Conservation (phyloP, 2,797 vertebrate genomes). For the Bradypodion ventrale region DNA sequence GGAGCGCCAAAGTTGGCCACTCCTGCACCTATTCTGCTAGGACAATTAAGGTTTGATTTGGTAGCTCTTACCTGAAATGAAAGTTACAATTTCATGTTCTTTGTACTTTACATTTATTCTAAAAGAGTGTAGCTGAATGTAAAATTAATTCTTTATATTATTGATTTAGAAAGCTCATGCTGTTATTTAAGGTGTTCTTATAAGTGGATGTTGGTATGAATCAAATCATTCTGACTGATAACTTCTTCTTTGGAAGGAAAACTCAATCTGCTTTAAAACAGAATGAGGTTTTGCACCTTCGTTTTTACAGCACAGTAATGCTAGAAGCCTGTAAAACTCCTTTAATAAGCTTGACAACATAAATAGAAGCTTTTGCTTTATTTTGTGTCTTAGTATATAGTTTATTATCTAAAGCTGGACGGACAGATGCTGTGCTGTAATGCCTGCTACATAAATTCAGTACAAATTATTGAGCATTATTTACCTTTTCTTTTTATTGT, state of each 20-base stretch:
- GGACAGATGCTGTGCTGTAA: neutral
- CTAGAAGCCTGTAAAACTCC: too few relatives aligned
- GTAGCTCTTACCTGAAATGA: too few relatives aligned
- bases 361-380: neutral
- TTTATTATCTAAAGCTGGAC: neutral
- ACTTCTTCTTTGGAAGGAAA: conserved; percentile 50
- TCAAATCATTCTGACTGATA: conserved; percentile 20
- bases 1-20: too few relatives aligned
- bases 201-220: conserved; percentile 20
- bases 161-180: conserved; percentile 43
- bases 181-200: conserved; percentile 48
- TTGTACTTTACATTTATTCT: conserved; percentile 49
- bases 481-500: accelerated
- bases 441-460: neutral
- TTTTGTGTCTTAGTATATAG: neutral
- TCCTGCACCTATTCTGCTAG: conserved; percentile 41
- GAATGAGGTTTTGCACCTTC: accelerated
- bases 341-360: neutral
- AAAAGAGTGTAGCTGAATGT: conserved; percentile 59
- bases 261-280: conserved; percentile 1
- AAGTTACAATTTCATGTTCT: conserved; percentile 52
- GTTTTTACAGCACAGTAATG: neutral
- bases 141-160: conserved; percentile 48
- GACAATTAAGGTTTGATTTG: conserved; percentile 56
- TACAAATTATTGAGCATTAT: neutral